phyloP scores from a whole-genome alignment of 2,797 vertebrate species.

The Betta splendens region DNA sequence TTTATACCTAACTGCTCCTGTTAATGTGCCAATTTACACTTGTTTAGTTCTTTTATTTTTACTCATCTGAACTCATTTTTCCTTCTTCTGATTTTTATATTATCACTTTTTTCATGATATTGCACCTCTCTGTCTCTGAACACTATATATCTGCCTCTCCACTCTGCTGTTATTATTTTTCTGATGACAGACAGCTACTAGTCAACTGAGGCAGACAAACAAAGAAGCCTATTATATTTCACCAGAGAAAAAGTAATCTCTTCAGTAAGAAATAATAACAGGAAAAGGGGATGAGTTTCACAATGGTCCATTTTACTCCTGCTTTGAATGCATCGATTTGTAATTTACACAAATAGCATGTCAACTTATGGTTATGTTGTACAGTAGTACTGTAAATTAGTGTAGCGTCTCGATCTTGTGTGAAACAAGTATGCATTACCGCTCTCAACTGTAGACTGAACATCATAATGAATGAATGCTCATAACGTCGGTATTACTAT shows the following conservation, averaged over 20 bases:
- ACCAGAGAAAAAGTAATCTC: conserved; percentile 28
- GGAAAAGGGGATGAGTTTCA: conserved; percentile 12
- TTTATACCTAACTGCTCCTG: not conserved
- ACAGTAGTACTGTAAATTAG: not conserved
- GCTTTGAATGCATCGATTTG: conserved; percentile 19
- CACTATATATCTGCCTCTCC: conserved; percentile 29
- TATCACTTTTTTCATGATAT: conserved; percentile 9
- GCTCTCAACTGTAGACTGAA: no score
- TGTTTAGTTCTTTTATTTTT: conserved; percentile 21
- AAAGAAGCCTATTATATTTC: conserved; percentile 49
- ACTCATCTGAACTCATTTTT: not conserved
- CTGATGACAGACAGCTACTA: conserved; percentile 43
- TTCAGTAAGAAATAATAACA: conserved; percentile 28
- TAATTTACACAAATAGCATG: conserved; percentile 21
- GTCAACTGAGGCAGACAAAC: conserved; percentile 57
- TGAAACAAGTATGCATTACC: no score
- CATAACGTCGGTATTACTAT: not conserved
- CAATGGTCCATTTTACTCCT: conserved; percentile 15
- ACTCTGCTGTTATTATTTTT: conserved; percentile 39
- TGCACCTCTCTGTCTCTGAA: conserved; percentile 23
- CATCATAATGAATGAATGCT: no score
- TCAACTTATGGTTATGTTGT: not conserved
- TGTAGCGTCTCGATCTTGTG: not conserved
- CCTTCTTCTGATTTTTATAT: no score
- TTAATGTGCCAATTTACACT: conserved; percentile 17